Percentiles rank a stretch among this genome's conserved stretches.
These are phyloP conservation scores for Entomyzon cyanotis DNA, from an alignment of 2,113 vertebrate genomes.

Conservation along the genomic window DNA sequence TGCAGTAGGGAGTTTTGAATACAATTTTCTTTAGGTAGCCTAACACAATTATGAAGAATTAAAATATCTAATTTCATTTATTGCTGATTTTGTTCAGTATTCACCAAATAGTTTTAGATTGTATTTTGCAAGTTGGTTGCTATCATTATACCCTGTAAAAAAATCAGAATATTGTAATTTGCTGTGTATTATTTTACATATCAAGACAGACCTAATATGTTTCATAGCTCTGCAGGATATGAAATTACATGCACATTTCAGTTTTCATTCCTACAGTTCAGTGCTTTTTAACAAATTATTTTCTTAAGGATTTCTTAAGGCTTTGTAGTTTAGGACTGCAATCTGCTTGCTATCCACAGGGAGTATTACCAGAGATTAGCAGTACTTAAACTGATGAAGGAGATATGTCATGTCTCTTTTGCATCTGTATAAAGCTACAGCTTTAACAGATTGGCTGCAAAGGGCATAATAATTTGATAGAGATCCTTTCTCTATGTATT, in stretches of 20 bases:
- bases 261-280: constrained; percentile 28
- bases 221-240: background rate
- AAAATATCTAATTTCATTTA: constrained; percentile 40
- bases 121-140: background rate
- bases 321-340: constrained; percentile 56
- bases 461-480: background rate
- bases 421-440: constrained; percentile 4
- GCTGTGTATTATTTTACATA: background rate
- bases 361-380: constrained; percentile 62
- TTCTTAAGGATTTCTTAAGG: constrained; percentile 53
- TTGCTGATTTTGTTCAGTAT: constrained; percentile 37
- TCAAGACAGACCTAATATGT: background rate
- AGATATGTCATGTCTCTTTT: background rate
- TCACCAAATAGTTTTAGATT: constrained; percentile 8
- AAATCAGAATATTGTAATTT: background rate
- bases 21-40: constrained; percentile 8
- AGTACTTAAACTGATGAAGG: constrained; percentile 53
- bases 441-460: background rate
- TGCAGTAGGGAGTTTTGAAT: background rate
- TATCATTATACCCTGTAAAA: constrained; percentile 7
- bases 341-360: constrained; percentile 35
- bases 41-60: background rate
- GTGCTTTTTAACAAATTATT: constrained; percentile 58
- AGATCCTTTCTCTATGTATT: background rate
- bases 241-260: constrained; percentile 31